Evolutionary conservation across 1,140 invertebrate species (phyloP).

Genomic region (Cotesia typhae): DNA sequence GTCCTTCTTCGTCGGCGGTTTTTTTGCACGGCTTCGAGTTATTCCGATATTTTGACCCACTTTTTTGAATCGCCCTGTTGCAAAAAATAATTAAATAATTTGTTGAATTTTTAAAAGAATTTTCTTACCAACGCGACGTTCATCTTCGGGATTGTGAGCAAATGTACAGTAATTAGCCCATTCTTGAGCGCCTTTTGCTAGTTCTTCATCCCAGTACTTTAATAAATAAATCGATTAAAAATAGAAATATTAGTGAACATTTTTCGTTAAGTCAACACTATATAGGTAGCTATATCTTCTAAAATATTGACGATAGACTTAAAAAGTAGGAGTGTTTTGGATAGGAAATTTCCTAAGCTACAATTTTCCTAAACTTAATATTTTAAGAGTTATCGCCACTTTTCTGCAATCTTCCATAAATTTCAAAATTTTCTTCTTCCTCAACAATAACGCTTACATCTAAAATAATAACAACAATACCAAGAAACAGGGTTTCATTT

Average conservation of each 20-base stretch:
- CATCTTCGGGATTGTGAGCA: conserved; percentile 58
- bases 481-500: conserved; percentile 1
- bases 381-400: too few species aligned
- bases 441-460: not conserved
- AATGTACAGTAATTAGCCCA: conserved; percentile 61
- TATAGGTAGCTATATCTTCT: too few species aligned
- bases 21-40: conserved; percentile 72
- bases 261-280: too few species aligned
- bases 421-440: too few species aligned
- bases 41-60: conserved; percentile 81
- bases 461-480: not conserved
- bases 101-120: not conserved
- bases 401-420: too few species aligned
- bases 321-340: too few species aligned
- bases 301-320: too few species aligned
- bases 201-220: conserved; percentile 58
- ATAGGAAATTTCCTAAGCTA: too few species aligned
- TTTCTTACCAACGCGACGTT: conserved; percentile 55
- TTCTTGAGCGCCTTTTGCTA: conserved; percentile 57
- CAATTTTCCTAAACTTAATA: too few species aligned
- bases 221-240: not conserved
- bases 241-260: too few species aligned
- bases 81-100: too few species aligned
- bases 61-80: conserved; percentile 64
- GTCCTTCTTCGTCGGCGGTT: conserved; percentile 69